A percentile compares a stretch with the other conserved stretches of the same genome.
phyloP scores from a whole-genome alignment of 2,797 vertebrate species.

The Pipistrellus pygmaeus region DNA sequence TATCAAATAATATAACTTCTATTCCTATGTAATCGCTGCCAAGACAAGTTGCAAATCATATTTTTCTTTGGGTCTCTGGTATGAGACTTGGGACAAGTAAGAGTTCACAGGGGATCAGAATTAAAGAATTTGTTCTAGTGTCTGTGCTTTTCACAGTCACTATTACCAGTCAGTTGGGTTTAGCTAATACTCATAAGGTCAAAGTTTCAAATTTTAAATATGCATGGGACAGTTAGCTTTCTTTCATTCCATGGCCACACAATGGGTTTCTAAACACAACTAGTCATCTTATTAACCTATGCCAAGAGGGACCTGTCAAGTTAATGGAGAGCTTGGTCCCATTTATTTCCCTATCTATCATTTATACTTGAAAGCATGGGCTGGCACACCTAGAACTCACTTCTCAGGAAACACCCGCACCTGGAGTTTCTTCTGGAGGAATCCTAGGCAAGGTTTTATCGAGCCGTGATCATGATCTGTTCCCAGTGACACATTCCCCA shows the following conservation, averaged over 20 bases:
- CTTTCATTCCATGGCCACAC: not conserved
- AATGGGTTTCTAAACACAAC: not conserved
- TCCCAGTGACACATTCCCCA: not conserved
- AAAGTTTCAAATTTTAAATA: not conserved
- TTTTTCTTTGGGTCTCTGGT: constrained; percentile 48
- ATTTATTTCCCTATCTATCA: not conserved
- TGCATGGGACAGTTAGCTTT: not conserved
- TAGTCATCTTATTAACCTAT: not conserved
- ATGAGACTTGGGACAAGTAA: not conserved
- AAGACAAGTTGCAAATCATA: constrained; percentile 9
- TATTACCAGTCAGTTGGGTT: not conserved
- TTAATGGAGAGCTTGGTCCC: not conserved
- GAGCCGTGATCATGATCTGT: not conserved
- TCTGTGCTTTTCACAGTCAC: constrained; percentile 24
- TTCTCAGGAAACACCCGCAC: not conserved
- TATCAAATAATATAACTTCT: constrained; percentile 53
- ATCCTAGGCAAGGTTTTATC: not conserved
- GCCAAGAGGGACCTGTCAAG: not conserved
- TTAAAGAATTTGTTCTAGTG: constrained; percentile 35
- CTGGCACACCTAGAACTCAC: not conserved
- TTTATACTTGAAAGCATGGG: not conserved
- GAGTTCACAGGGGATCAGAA: constrained; percentile 4
- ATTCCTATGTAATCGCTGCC: not conserved
- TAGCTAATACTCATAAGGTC: not conserved
- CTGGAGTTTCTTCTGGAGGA: not conserved